A percentile compares a stretch with the other conserved stretches of the same genome.
Evolutionary conservation across 2,888 invertebrate species (phyloP).

Genomic region (Ethmia dodecea): DNA sequence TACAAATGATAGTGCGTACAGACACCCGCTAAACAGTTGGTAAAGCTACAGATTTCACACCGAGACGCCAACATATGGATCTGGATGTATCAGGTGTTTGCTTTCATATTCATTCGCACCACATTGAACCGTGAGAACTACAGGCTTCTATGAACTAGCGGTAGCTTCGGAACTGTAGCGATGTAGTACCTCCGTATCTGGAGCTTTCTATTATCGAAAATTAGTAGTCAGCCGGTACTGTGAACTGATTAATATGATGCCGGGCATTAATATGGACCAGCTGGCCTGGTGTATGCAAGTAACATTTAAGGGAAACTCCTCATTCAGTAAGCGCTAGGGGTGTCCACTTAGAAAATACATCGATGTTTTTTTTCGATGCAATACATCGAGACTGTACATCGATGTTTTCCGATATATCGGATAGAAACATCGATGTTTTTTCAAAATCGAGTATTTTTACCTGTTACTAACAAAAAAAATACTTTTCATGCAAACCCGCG

Average conservation of each 20-base stretch:
- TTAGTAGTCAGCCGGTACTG: constrained; percentile 55
- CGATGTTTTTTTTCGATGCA: too few relatives aligned
- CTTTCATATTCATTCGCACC: constrained; percentile 74
- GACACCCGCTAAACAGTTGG: constrained; percentile 71
- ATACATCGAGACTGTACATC: too few relatives aligned
- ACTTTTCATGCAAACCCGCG: too few relatives aligned
- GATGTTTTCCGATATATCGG: too few relatives aligned
- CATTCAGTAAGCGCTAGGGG: too few relatives aligned
- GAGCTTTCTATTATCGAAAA: constrained; percentile 48
- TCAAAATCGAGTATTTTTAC: too few relatives aligned
- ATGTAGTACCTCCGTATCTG: constrained; percentile 51
- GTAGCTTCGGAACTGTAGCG: constrained; percentile 63
- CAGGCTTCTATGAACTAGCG: constrained; percentile 51
- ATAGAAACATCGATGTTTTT: too few relatives aligned
- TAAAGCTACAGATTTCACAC: constrained; percentile 77
- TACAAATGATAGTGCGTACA: constrained; percentile 74
- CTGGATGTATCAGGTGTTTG: constrained; percentile 74
- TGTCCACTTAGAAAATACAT: too few relatives aligned
- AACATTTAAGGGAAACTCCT: too few relatives aligned
- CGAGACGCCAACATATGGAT: constrained; percentile 75
- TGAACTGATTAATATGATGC: constrained; percentile 45
- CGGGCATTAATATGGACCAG: constrained; percentile 1
- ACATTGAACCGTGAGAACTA: constrained; percentile 68
- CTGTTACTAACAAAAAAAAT: too few relatives aligned
- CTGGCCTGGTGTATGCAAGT: too few relatives aligned